Conservation (phyloP, 2,797 vertebrate species). For the Bovichtus diacanthus region DNA sequence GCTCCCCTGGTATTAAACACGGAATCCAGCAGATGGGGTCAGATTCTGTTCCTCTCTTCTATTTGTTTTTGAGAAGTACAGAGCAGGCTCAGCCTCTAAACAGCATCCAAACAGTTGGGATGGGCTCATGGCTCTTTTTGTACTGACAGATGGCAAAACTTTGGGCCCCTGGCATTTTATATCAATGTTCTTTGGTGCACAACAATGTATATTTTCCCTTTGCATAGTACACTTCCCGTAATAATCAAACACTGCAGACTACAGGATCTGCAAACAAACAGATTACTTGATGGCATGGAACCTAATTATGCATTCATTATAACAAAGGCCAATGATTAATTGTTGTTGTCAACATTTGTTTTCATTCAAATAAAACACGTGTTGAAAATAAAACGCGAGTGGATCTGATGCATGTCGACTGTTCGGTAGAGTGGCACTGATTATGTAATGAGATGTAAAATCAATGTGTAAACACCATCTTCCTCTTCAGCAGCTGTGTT, state of each 20-base stretch:
- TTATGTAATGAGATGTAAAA: not conserved
- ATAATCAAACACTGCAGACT: not conserved
- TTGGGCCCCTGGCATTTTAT: not conserved
- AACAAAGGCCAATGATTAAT: not conserved
- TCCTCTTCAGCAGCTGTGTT: constrained; percentile 19
- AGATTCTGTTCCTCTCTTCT: not conserved
- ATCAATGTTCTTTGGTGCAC: constrained; percentile 5
- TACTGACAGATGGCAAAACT: constrained; percentile 9
- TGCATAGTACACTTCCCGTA: not conserved
- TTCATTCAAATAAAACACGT: not conserved
- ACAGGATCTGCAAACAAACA: not conserved
- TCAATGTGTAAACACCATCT: not conserved
- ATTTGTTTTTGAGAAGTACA: not conserved
- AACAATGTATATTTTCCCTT: not conserved
- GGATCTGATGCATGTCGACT: not conserved
- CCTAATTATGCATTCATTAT: not conserved
- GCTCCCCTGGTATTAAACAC: no score
- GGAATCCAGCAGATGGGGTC: no score
- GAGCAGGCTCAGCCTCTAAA: not conserved
- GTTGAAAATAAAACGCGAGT: not conserved
- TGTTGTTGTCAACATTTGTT: not conserved
- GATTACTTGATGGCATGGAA: not conserved
- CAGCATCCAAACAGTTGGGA: not conserved
- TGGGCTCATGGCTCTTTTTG: constrained; percentile 6
- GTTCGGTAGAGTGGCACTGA: constrained; percentile 2